These are phyloP conservation scores for Lepus americanus DNA, from an alignment of 2,113 vertebrate species.

Conservation along the genomic window DNA sequence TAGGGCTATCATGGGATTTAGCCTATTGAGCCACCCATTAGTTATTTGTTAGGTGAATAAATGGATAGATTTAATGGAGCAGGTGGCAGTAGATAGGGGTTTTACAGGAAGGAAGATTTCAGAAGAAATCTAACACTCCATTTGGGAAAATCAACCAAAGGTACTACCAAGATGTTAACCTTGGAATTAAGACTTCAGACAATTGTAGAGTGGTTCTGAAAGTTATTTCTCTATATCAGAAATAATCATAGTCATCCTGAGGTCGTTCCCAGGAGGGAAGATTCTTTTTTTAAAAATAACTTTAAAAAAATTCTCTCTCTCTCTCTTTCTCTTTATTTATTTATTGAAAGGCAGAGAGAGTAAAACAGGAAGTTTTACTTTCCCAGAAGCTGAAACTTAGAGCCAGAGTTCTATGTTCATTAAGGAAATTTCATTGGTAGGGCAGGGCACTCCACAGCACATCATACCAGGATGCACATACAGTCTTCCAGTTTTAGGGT, in stretches of 20 bases:
- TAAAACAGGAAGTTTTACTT: background rate
- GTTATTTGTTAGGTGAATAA: conserved; percentile 5
- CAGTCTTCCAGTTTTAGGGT: background rate
- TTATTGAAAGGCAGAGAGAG: too few species aligned
- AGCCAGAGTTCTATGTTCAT: background rate
- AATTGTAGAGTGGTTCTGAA: conserved; percentile 43
- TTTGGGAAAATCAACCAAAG: background rate
- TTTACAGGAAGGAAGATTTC: background rate
- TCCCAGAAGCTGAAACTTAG: background rate
- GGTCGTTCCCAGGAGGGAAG: background rate
- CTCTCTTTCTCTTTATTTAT: background rate
- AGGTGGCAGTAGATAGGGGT: background rate
- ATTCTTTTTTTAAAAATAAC: background rate
- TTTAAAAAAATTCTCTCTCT: background rate
- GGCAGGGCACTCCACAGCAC: background rate
- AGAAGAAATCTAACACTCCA: background rate
- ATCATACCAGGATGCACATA: background rate
- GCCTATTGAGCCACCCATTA: background rate
- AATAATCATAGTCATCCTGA: background rate
- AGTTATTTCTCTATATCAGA: background rate
- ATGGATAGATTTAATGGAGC: background rate
- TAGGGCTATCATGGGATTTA: background rate
- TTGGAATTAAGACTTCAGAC: background rate
- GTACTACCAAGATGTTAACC: background rate
- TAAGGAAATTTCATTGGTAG: background rate